These are phyloP conservation scores for Takifugu bimaculatus DNA, from an alignment of 2,113 vertebrate species.

Conservation along the genomic window DNA sequence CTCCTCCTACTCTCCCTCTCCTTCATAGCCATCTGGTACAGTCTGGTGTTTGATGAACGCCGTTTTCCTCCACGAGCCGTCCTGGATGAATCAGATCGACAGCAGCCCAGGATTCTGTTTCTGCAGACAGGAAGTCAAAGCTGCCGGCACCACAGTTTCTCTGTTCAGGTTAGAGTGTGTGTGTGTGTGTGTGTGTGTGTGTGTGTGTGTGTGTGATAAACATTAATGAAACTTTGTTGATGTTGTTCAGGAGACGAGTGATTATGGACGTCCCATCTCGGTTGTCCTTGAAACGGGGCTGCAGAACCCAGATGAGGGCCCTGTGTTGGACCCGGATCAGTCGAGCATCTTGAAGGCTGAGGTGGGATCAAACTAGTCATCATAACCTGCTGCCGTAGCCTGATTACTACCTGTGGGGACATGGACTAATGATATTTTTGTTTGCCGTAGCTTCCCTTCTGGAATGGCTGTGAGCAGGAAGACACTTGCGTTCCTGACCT, in stretches of 20 bases:
- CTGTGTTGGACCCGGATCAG: constrained; percentile 85
- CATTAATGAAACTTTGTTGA: not conserved
- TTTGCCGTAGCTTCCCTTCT: constrained; percentile 84
- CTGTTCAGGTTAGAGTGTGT: constrained; percentile 80
- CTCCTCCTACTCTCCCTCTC: not conserved
- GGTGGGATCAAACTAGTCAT: constrained; percentile 59
- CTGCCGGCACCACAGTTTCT: constrained; percentile 81
- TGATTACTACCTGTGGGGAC: no score
- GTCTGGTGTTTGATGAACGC: constrained; percentile 80
- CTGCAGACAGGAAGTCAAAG: constrained; percentile 58
- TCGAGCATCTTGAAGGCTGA: constrained; percentile 77
- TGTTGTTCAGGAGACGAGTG: constrained; percentile 81
- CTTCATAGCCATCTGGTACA: constrained; percentile 76
- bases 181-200: not conserved
- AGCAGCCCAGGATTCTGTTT: constrained; percentile 50
- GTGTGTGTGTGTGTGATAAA: not conserved
- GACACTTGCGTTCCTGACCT: constrained; percentile 88
- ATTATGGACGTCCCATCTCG: constrained; percentile 84
- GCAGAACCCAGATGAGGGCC: constrained; percentile 71
- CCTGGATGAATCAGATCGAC: constrained; percentile 77
- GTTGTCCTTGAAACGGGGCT: constrained; percentile 80
- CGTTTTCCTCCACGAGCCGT: constrained; percentile 80
- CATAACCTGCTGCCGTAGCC: no score
- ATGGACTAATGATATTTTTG: not conserved
- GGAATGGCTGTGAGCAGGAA: constrained; percentile 92